Conservation (phyloP, 2,797 vertebrate species). For the Dicrostonyx torquatus region DNA sequence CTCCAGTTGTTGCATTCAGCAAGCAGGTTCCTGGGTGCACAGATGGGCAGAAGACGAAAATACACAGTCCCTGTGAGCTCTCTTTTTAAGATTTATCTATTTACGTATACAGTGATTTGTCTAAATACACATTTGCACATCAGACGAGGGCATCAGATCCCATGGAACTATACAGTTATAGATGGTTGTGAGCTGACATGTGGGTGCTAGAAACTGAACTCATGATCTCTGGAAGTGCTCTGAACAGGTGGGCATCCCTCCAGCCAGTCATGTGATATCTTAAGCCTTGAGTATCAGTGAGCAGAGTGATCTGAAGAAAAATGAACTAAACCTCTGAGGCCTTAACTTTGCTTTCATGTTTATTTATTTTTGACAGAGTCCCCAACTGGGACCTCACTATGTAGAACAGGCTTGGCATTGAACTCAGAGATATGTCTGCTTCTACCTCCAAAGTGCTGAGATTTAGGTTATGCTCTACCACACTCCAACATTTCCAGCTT, state of each 20-base stretch:
- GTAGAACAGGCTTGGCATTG: not conserved
- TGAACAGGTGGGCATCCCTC: not conserved
- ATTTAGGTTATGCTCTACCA: not conserved
- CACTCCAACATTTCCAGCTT: not conserved
- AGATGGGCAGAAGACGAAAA: not conserved
- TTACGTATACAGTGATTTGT: not conserved
- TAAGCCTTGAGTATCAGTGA: not conserved
- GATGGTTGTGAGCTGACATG: not conserved
- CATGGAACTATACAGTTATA: not conserved
- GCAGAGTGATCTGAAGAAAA: not conserved
- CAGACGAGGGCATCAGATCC: not conserved
- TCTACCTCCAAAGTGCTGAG: not conserved
- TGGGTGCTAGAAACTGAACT: not conserved
- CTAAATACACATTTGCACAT: not conserved
- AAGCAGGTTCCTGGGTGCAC: not conserved
- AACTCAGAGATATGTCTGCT: not conserved
- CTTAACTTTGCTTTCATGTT: not conserved
- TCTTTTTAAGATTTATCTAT: not conserved
- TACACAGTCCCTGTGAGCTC: not conserved
- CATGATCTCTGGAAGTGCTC: not conserved
- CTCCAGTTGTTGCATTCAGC: not conserved
- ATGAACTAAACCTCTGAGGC: not conserved
- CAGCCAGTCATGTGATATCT: not conserved
- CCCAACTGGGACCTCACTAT: not conserved
- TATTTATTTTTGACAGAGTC: not conserved